Percentiles rank a stretch among this genome's conserved stretches.
Evolutionary conservation across 2,888 invertebrate genomes (phyloP).

Genomic region (Drosophila emarginata): DNA sequence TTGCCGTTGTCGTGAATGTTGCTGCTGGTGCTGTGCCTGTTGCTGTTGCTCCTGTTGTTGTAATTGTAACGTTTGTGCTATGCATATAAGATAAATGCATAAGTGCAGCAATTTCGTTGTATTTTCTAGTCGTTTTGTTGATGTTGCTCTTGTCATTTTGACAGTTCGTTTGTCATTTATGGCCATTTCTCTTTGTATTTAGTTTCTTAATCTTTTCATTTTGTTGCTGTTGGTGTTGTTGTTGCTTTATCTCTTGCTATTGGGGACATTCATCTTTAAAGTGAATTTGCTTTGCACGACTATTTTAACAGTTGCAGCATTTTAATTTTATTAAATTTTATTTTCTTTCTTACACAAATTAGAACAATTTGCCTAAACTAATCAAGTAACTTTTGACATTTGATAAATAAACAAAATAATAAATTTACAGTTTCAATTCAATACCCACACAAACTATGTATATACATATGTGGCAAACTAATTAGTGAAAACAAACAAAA

Average conservation of each 20-base stretch:
- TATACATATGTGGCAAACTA: conserved; percentile 31
- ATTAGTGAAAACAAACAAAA: conserved; percentile 43
- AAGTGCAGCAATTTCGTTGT: conserved; percentile 59
- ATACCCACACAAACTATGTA: conserved; percentile 15
- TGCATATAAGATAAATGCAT: conserved; percentile 66
- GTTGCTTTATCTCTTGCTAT: no score
- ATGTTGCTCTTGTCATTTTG: conserved; percentile 61
- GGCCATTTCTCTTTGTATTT: conserved; percentile 52
- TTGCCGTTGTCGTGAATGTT: conserved; percentile 41
- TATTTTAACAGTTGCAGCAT: conserved; percentile 12
- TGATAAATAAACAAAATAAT: conserved; percentile 66
- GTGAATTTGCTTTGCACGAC: not conserved
- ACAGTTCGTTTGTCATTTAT: conserved; percentile 74
- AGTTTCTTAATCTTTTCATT: conserved; percentile 51
- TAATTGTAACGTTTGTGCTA: conserved; percentile 59
- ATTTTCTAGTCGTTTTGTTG: conserved; percentile 26
- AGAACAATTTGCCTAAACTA: conserved; percentile 12
- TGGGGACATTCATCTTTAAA: not conserved
- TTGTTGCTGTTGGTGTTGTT: conserved; percentile 42
- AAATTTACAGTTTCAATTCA: conserved; percentile 48
- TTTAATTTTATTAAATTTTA: conserved; percentile 17
- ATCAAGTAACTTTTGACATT: conserved; percentile 52
- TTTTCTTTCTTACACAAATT: not conserved
- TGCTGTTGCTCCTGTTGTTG: conserved; percentile 15
- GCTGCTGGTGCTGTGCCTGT: conserved; percentile 28